These are phyloP conservation scores for Drosophila bocki DNA, from an alignment of 1,140 invertebrate species.

Conservation along the genomic window DNA sequence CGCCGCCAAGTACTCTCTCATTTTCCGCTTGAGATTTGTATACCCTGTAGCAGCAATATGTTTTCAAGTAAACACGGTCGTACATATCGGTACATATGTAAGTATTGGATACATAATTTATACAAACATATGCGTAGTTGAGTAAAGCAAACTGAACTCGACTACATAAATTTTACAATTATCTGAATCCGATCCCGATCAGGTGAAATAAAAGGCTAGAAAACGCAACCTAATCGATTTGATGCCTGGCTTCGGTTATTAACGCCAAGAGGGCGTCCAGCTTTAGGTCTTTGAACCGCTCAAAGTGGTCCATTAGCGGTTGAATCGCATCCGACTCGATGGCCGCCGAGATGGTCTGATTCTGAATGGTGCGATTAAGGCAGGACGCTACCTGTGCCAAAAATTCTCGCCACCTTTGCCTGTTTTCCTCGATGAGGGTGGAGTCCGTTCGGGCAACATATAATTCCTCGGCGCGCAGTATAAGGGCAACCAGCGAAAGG, in stretches of 20 bases:
- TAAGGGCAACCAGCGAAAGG: conserved; percentile 76
- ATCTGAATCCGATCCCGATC: conserved; percentile 24
- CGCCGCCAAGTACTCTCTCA: conserved; percentile 30
- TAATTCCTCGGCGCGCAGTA: conserved; percentile 74
- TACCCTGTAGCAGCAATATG: conserved; percentile 56
- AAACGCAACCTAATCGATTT: conserved; percentile 69
- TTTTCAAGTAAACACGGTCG: conserved; percentile 42
- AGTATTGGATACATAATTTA: conserved; percentile 57
- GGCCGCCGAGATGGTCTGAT: conserved; percentile 80
- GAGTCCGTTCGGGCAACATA: conserved; percentile 59
- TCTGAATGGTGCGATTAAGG: conserved; percentile 78
- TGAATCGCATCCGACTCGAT: conserved; percentile 84
- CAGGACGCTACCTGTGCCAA: conserved; percentile 74
- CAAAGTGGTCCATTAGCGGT: conserved; percentile 82
- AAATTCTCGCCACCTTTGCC: conserved; percentile 76
- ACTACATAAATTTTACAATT: conserved; percentile 45
- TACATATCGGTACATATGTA: conserved; percentile 41
- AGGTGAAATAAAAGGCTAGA: conserved; percentile 37
- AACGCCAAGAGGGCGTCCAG: conserved; percentile 81
- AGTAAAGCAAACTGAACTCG: conserved; percentile 40
- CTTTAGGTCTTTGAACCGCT: conserved; percentile 81
- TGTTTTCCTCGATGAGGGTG: conserved; percentile 57
- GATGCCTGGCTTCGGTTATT: conserved; percentile 80
- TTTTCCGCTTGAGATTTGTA: conserved; percentile 40
- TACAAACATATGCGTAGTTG: conserved; percentile 52